These are phyloP conservation scores for Chelidonichthys spinosus DNA, from an alignment of 2,797 vertebrate species.

Conservation along the genomic window DNA sequence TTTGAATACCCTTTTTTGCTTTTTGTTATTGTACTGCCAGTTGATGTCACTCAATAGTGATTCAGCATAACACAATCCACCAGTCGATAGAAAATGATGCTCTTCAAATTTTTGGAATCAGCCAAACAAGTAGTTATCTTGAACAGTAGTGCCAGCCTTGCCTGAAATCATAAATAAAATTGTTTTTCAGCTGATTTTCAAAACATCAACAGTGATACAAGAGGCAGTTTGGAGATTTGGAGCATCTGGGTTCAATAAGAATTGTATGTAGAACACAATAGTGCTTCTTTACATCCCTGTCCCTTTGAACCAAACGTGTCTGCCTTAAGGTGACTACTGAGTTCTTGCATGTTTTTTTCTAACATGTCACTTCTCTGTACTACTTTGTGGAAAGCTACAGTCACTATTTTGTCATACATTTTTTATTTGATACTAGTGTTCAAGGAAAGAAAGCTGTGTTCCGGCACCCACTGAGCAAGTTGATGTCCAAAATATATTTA, in stretches of 20 bases:
- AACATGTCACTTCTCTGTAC: constrained; percentile 5
- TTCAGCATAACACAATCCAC: background rate
- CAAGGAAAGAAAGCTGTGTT: background rate
- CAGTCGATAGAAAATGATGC: background rate
- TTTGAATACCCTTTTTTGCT: background rate
- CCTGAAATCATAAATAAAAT: background rate
- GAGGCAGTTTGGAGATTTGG: background rate
- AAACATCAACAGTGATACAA: background rate
- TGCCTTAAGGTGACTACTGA: background rate
- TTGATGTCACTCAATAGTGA: background rate
- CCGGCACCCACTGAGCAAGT: too few species aligned
- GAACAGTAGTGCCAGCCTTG: background rate
- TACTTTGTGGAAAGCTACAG: background rate
- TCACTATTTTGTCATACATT: background rate
- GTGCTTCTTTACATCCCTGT: background rate
- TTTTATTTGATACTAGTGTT: background rate
- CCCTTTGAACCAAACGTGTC: background rate
- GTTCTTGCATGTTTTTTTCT: background rate
- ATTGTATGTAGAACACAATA: background rate
- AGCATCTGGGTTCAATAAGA: background rate
- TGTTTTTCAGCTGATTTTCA: background rate
- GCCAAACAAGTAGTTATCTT: background rate
- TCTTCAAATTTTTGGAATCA: background rate
- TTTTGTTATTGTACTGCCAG: background rate
- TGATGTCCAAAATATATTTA: too few species aligned